Evolutionary conservation across 37 sponge, comb jelly and placozoan genomes (phyloP).

Genomic region (Diacarnus erythraeanus): DNA sequence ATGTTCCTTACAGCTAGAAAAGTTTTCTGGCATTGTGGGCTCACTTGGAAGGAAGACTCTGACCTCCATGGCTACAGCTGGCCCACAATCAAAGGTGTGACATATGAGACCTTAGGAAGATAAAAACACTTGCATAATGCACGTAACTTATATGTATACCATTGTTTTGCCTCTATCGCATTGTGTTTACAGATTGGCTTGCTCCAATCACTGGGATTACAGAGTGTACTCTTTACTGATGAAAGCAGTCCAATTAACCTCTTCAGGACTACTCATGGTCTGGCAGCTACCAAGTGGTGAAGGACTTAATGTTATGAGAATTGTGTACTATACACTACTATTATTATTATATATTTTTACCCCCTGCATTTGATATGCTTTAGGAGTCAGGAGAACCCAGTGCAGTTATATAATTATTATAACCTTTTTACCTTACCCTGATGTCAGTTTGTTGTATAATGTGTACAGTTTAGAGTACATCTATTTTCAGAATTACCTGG

Average conservation of each 20-base stretch:
- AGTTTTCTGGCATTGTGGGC: conserved; percentile 48
- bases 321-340: no score
- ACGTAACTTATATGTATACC: neutral
- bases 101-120: neutral
- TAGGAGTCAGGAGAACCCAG: no score
- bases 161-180: neutral
- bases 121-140: no score
- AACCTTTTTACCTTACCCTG: no score
- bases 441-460: no score
- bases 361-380: no score
- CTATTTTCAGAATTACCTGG: no score
- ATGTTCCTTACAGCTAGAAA: conserved; percentile 60
- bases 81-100: conserved; percentile 70
- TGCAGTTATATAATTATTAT: no score
- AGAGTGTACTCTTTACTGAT: conserved; percentile 73
- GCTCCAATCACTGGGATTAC: conserved; percentile 66
- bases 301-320: neutral
- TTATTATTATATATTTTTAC: no score
- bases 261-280: conserved; percentile 38
- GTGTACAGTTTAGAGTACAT: no score
- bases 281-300: neutral
- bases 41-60: conserved; percentile 63
- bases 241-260: conserved; percentile 78
- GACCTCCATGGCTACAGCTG: conserved; percentile 62
- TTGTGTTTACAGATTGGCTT: conserved; percentile 22